Percentiles rank a stretch among this genome's conserved stretches.
Evolutionary conservation across 2,888 invertebrate genomes (phyloP).

Genomic region (Drosophila monieri): DNA sequence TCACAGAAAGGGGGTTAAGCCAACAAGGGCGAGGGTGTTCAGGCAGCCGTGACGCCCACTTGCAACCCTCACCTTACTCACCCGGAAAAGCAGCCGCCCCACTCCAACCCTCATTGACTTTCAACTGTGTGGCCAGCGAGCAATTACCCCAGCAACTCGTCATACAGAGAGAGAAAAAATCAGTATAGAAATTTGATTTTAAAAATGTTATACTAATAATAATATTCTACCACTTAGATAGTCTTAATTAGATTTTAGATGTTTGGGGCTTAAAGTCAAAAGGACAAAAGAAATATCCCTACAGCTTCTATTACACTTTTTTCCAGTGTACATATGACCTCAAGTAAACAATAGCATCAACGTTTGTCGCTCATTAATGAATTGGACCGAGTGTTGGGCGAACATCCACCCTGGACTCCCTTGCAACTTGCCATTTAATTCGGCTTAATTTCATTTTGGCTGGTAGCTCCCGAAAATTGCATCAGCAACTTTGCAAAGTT

Average conservation of each 20-base stretch:
- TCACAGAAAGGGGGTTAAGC: conserved; percentile 17
- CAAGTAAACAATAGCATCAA: conserved; percentile 74
- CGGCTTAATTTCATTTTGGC: conserved; percentile 75
- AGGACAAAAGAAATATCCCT: too few species aligned
- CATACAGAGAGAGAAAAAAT: not conserved
- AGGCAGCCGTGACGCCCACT: conserved; percentile 66
- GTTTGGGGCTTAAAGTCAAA: too few species aligned
- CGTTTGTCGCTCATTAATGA: conserved; percentile 75
- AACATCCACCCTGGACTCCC: conserved; percentile 22
- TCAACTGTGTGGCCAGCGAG: conserved; percentile 67
- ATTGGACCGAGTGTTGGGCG: conserved; percentile 19
- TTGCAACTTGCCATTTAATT: conserved; percentile 64
- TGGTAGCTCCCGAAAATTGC: conserved; percentile 55
- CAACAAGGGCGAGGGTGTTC: conserved; percentile 64
- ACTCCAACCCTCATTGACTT: conserved; percentile 52
- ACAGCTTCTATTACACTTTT: too few species aligned
- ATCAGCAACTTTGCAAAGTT: conserved; percentile 6
- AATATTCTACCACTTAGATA: too few species aligned
- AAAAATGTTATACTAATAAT: too few species aligned
- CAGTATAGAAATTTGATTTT: not conserved
- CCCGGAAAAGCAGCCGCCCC: conserved; percentile 17
- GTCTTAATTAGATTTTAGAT: too few species aligned
- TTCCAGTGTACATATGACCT: conserved; percentile 27
- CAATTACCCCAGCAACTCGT: conserved; percentile 53
- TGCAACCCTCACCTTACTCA: conserved; percentile 58